Evolutionary conservation across 2,888 invertebrate species (phyloP), one percentile per base, ranked within the genome.

Genomic region (Amphipoea lucens): DNA sequence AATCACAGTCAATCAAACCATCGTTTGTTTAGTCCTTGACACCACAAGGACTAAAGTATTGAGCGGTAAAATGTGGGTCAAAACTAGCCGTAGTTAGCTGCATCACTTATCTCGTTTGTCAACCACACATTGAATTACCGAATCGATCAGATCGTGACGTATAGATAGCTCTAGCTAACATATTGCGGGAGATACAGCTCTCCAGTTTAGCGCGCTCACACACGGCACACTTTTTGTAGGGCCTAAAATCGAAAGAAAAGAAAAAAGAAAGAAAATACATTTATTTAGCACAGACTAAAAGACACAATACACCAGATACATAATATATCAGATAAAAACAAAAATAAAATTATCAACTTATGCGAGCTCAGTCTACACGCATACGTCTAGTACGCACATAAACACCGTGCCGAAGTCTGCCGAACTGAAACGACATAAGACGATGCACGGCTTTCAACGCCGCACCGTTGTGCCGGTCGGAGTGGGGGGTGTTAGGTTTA

Each of bases 141-240:
- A 45, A 67, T 78, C 66, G 65, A 83, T 78, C 51, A 60, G 60
- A n/a, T 29, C 45, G n/a, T 63, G 81, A 66, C 51, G 42, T n/a
- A 73, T 42, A n/a, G 36, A 66, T 51, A 72, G 20, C 70, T 63
- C 29, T 76, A 67, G 54, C 57, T 63, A 76, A 72, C 63, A 66
- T 48, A 85, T 70, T 70, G 12, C 36, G 6, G 57, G 69, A 63
- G 54, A 76, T 29, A 72, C 63, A 74, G 65, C 66, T 73, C 62
- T 17, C 63, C 12, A 66, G 66, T 62, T 74, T 51, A 36, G 17
- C 3, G 62, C 40, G 17, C 17, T 60, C 40, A 40, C n/a, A 70
- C 40, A 23, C 17, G 23, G n/a, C 6, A 17, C 40, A n/a, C 1
- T 71, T 40, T 71, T n/a, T 71, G n/a, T 40, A 71, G n/a, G n/a